These are phyloP conservation scores for Wasmannia auropunctata DNA, from an alignment of 1,140 invertebrate genomes.

Conservation along the genomic window DNA sequence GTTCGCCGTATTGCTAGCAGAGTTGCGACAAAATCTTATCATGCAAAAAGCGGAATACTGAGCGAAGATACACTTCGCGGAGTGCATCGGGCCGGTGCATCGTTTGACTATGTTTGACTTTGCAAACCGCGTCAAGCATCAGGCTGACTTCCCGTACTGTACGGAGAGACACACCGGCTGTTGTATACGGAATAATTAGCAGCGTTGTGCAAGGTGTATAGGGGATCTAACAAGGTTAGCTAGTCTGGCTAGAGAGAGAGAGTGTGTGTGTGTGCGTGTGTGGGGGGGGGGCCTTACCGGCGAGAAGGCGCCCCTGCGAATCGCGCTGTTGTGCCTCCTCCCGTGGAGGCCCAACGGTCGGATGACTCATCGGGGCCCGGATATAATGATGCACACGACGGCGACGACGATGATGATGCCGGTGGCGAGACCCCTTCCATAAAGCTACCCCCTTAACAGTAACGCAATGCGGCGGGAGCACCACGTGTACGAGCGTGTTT, in stretches of 20 bases:
- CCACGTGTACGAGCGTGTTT: constrained; percentile 59
- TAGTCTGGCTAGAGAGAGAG: constrained; percentile 70
- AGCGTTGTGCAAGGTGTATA: constrained; percentile 71
- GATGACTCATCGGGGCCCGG: constrained; percentile 72
- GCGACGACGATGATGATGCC: constrained; percentile 59
- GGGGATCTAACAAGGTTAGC: constrained; percentile 77
- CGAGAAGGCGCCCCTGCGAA: constrained; percentile 59
- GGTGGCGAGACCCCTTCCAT: constrained; percentile 62
- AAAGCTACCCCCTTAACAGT: constrained; percentile 67
- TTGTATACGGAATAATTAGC: constrained; percentile 75
- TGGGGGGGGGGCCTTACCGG: constrained; percentile 36
- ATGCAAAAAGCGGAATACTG: background rate
- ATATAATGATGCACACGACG: constrained; percentile 44
- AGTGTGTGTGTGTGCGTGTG: no score
- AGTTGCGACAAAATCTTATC: no score
- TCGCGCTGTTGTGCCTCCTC: constrained; percentile 33
- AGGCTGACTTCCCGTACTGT: constrained; percentile 5
- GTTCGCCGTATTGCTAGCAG: background rate
- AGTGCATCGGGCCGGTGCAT: background rate
- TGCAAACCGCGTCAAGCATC: constrained; percentile 19
- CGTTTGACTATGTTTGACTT: constrained; percentile 25
- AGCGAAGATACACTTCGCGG: background rate
- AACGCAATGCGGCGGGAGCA: constrained; percentile 52
- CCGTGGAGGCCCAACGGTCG: constrained; percentile 60
- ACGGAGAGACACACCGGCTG: constrained; percentile 31